A percentile compares a stretch with the other conserved stretches of the same genome.
Conservation (phyloP, 2,113 vertebrate genomes). For the Taxidea taxus region DNA sequence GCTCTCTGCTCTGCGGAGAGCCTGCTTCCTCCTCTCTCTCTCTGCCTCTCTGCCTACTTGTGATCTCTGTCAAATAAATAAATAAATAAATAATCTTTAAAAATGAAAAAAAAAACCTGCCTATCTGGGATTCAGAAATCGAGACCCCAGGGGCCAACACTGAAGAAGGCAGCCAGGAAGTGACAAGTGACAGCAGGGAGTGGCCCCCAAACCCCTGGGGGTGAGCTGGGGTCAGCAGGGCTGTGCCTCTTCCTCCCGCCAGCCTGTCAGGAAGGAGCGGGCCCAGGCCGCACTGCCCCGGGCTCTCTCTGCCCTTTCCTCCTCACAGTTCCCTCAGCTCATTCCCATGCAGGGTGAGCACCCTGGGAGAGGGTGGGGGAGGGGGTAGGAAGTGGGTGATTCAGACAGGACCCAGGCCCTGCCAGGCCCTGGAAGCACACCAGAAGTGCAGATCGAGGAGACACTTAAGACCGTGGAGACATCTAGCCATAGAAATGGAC, state of each 20-base stretch:
- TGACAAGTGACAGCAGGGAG: slow-evolving; percentile 16
- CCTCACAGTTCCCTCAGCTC: background rate
- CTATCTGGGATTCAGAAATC: background rate
- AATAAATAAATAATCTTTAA: too few relatives aligned
- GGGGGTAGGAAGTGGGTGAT: slow-evolving; percentile 13
- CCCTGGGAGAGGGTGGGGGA: background rate
- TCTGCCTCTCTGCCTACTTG: too few relatives aligned
- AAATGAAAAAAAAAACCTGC: background rate
- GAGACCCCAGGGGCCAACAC: background rate
- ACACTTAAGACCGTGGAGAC: background rate
- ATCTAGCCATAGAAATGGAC: background rate
- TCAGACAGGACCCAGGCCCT: slow-evolving; percentile 5
- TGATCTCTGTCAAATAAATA: too few relatives aligned
- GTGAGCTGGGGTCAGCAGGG: slow-evolving; percentile 9
- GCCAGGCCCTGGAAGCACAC: background rate
- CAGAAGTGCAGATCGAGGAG: background rate
- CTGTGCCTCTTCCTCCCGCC: slow-evolving; percentile 30
- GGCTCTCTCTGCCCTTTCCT: slow-evolving; percentile 67
- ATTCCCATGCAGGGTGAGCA: slow-evolving; percentile 48
- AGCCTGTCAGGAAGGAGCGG: slow-evolving; percentile 32
- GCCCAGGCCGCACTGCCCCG: slow-evolving; percentile 20
- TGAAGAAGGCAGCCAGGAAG: background rate
- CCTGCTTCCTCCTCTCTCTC: too few relatives aligned
- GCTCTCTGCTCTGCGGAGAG: too few relatives aligned
- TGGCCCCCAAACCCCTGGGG: background rate